Base-by-base conservation (phyloP, 2,113 vertebrate genomes). In the Ophthalmolycus amberensis region DNA sequence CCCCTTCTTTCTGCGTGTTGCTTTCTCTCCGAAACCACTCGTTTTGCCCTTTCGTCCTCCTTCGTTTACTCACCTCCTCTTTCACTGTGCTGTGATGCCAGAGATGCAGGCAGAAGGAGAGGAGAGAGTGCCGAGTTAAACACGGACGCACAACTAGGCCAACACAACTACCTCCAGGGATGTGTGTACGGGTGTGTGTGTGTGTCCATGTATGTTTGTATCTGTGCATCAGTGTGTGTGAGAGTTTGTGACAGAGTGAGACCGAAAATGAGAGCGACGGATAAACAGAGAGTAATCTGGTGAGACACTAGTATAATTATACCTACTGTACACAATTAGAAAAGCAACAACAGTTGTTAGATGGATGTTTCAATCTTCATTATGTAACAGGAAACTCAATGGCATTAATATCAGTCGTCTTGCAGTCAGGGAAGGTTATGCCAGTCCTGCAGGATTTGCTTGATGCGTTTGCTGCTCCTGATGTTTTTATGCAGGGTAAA, bases 111-210 rank as follows among this genome's bases (percentile, higher is more conserved):
- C 80, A 86, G 85, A 84, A 85, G 69, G 63, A 81, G 75, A 79
- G 50, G 77, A 87, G 82, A 87, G 82, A 83, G 87, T 62, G 77
- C 76, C 69, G 91, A 91, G 86, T 89, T 93, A 82, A 93, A 90
- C 89, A 90, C 88, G 88, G 90, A 82, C 54, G 27, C 85, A 90
- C 87, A 93, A 88, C 83, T 91, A 93, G 92, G 90, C 89, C 93
- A 93, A 84, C 86, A 79, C 84, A 74, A 85, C 68, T 83, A 88
- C 91, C 91, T 88, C 90, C 69, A 83, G 86, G 87, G 88, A 75
- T 54, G 77, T 83, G 88, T 75, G 86, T 66, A 14, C 85, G 25
- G 82, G 67, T 74, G 83, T 75, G 52, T 59, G 32, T 42, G 72
- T 59, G 32, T 60, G 27, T 70, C 34, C 38, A 44, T 71, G 71